Conservation (phyloP, 2,797 vertebrate species). For the Hyperoplus immaculatus region DNA sequence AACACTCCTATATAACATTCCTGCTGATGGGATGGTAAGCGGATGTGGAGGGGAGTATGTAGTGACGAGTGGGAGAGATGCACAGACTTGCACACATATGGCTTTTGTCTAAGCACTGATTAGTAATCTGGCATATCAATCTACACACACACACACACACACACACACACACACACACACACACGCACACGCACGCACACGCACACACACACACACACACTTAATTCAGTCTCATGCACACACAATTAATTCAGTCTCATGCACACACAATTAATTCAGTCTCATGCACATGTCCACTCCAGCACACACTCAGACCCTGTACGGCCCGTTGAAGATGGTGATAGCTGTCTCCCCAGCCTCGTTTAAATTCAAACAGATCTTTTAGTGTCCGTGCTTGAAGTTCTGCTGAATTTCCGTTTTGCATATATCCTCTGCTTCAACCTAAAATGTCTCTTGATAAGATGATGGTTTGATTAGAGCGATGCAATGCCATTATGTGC, state of each 20-base stretch:
- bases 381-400: slow-evolving; percentile 63
- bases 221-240: slow-evolving; percentile 76
- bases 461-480: slow-evolving; percentile 45
- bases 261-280: slow-evolving; percentile 69
- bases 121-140: slow-evolving; percentile 75
- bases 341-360: slow-evolving; percentile 61
- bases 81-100: slow-evolving; percentile 72
- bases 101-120: slow-evolving; percentile 79
- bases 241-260: slow-evolving; percentile 74
- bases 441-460: slow-evolving; percentile 45
- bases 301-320: slow-evolving; percentile 63
- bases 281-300: slow-evolving; percentile 70
- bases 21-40: slow-evolving; percentile 71
- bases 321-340: slow-evolving; percentile 57
- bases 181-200: too few species aligned
- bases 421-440: slow-evolving; percentile 48
- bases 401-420: slow-evolving; percentile 50
- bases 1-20: slow-evolving; percentile 77
- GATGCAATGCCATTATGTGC: slow-evolving; percentile 37
- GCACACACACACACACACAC: not conserved
- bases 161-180: slow-evolving; percentile 15
- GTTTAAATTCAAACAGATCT: slow-evolving; percentile 80
- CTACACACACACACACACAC: slow-evolving; percentile 52
- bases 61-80: slow-evolving; percentile 64
- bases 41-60: slow-evolving; percentile 50